phyloP scores from a whole-genome alignment of 2,113 vertebrate genomes.

The Atractosteus spatula region DNA sequence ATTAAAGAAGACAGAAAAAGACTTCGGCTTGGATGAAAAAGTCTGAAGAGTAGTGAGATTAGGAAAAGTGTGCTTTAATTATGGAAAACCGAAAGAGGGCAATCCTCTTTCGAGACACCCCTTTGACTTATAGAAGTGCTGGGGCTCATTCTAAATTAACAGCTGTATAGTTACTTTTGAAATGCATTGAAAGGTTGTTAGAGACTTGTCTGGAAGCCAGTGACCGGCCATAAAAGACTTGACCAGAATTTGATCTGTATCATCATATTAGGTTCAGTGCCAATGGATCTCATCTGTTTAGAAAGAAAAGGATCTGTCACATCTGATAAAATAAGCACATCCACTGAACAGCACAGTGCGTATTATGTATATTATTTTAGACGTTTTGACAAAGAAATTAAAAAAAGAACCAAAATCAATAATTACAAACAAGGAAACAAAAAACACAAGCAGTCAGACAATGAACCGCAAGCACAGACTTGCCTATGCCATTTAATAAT shows the following conservation, averaged over 20 bases:
- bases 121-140: not conserved
- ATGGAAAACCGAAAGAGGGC: not conserved
- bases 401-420: no score
- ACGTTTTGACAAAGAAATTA: no score
- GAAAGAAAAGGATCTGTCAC: not conserved
- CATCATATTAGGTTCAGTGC: not conserved
- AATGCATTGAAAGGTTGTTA: constrained; percentile 7
- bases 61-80: not conserved
- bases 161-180: constrained; percentile 10
- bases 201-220: not conserved
- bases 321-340: constrained; percentile 3
- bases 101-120: not conserved
- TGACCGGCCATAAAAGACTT: not conserved
- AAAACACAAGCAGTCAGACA: no score
- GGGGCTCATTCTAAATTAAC: not conserved
- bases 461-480: no score
- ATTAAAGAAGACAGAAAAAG: no score
- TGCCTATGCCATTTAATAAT: no score
- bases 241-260: not conserved
- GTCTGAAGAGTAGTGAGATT: not conserved
- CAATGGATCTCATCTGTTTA: no score
- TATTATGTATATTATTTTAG: no score
- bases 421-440: no score
- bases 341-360: no score
- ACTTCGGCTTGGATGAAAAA: no score